Evolutionary conservation across 2,113 vertebrate genomes (phyloP), one percentile per base, ranked within the genome.

Genomic region (Narcine bancroftii): DNA sequence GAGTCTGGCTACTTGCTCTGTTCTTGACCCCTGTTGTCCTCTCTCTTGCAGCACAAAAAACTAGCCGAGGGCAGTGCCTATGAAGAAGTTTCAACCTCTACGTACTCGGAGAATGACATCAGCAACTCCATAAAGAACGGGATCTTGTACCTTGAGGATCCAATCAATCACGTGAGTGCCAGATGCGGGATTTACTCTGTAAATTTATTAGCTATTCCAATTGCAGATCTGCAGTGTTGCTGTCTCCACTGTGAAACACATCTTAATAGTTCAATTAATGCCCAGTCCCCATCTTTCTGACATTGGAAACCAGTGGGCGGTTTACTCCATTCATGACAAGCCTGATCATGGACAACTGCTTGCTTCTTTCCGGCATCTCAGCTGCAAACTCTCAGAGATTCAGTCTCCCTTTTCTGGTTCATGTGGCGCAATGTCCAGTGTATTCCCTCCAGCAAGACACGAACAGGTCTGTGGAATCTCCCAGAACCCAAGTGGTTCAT

Each of bases 121-220:
- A 99, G 99, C 96, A 99, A 99, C 96, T 99, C 99, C 92, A 98
- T 99, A 95, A 99, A 99, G 96, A 99, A 99, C 0, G 99, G 98
- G 92, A 98, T 99, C 94, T 96, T 99, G 71, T 99, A 97, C 94
- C 94, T 99, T 93, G 98, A 99, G 95, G 99, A 99, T 94, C 99
- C 99, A 7, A 98, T 99, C 94, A 99, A 99, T 94, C 98, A 99
- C 0, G 99, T 99, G 94, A 94, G 95, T 21, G 65, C 94, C 91
- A 33, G n/a, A 11, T 13, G 5, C 36, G 33, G 36, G 1, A 39
- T 63, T 39, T 42, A 39, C 56, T 63, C 17, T 10, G 56, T 50
- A 6, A 29, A 10, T 56, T 56, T 33, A 29, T 29, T 56, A 29
- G 36, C 15, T 60, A 50, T n/a, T 87, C n/a, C 17, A 87, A 50